Base-by-base conservation (phyloP, 1,140 invertebrate species). In the Wasmannia auropunctata region DNA sequence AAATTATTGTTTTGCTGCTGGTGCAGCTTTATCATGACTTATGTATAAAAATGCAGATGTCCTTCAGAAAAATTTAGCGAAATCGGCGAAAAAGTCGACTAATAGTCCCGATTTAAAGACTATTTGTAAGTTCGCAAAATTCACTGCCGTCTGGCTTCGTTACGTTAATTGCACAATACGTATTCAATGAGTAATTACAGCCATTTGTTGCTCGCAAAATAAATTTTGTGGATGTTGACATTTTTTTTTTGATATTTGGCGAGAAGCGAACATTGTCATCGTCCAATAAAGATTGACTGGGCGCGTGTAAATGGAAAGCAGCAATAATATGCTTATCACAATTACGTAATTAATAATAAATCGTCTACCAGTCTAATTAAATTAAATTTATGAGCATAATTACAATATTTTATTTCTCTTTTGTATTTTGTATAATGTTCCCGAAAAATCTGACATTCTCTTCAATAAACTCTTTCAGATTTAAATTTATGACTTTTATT, bases 381-480 rank as follows among this genome's bases (percentile, higher is more conserved):
- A 69, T 80, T 54, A 51, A 67, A 80, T 67, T 51, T 37, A 80
- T 22, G 40, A 69, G 22, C 14, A 54, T 56, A 69, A 67, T 80
- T 40, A 69, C 5, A 16, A 34, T 5, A 40, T 16, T n/a, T 40
- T 25, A 19, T 14, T n/a, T 54, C 5, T 54, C 25, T 16, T 62
- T 62, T n/a, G 58, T 8, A 19, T 2, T 51, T 5, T 40, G 4
- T 19, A 19, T n/a, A 43, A 28, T 76, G 10, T 22, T 8, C 19
- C 14, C 16, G 16, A 77, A 77, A 22, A 63, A 51, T 16, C 28
- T 22, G 28, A 43, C 14, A 14, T 43, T 46, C 14, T 16, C n/a
- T 75, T 5, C 16, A 37, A 75, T 16, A 37, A 56, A 58, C 3
- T 19, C 6, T 28, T 43, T 76, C 58, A 46, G 25, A 37, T 56